These are phyloP conservation scores for Macaria notata DNA, from an alignment of 2,888 invertebrate genomes.

Conservation along the genomic window DNA sequence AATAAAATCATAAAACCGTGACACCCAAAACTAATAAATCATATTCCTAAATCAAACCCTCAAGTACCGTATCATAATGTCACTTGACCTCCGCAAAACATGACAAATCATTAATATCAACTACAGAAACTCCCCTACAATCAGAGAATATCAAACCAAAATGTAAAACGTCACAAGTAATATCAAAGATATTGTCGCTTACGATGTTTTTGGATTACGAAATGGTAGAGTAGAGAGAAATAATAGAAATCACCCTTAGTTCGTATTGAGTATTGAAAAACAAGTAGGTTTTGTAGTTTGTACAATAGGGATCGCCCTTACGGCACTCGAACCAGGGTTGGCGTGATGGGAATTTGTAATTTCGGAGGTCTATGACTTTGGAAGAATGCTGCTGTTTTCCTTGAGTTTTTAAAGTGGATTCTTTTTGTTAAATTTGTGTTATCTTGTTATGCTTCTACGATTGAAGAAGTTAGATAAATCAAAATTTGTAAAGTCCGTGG, in stretches of 20 bases:
- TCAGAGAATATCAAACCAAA: slow-evolving; percentile 71
- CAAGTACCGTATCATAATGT: slow-evolving; percentile 46
- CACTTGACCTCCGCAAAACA: slow-evolving; percentile 60
- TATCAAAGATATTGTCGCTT: slow-evolving; percentile 1
- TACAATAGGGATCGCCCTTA: slow-evolving; percentile 73
- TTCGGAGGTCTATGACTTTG: slow-evolving; percentile 4
- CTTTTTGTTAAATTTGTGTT: too few species aligned
- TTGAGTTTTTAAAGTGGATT: not conserved
- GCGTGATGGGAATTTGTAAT: slow-evolving; percentile 62
- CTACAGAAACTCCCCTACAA: slow-evolving; percentile 32
- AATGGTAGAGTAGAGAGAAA: slow-evolving; percentile 61
- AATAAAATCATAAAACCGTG: too few species aligned
- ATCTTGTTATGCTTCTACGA: too few species aligned
- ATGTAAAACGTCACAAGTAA: slow-evolving; percentile 7
- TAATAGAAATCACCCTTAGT: slow-evolving; percentile 75
- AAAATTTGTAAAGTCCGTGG: too few species aligned
- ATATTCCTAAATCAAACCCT: slow-evolving; percentile 22
- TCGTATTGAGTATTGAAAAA: slow-evolving; percentile 59
- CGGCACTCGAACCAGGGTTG: slow-evolving; percentile 66
- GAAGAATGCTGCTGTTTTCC: slow-evolving; percentile 1
- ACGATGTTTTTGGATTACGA: slow-evolving; percentile 20
- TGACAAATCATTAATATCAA: slow-evolving; percentile 58
- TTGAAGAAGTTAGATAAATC: too few species aligned
- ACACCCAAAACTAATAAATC: slow-evolving; percentile 1
- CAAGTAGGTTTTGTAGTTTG: slow-evolving; percentile 60